Evolutionary conservation across 92 coral and sea anemone species (phyloP).

Genomic region (Phymanthus crucifer): DNA sequence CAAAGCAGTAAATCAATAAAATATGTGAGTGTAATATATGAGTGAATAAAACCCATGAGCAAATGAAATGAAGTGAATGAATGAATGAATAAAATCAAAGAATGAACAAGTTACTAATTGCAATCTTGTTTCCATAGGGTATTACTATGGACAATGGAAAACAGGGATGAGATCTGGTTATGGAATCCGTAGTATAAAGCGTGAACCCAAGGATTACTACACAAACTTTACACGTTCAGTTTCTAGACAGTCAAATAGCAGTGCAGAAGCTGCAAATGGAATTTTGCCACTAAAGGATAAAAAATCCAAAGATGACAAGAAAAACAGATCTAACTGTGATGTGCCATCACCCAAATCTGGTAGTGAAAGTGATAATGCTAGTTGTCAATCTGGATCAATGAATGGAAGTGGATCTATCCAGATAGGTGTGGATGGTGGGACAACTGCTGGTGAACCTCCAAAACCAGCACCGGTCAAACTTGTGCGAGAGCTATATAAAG

Average conservation of each 20-base stretch:
- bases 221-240: slow-evolving; percentile 69
- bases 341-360: slow-evolving; percentile 53
- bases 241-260: slow-evolving; percentile 80
- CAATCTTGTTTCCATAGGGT: too few relatives aligned
- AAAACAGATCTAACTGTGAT: slow-evolving; percentile 26
- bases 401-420: slow-evolving; percentile 70
- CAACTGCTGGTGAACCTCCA: slow-evolving; percentile 1
- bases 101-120: too few relatives aligned
- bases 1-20: too few relatives aligned
- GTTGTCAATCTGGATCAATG: slow-evolving; percentile 61
- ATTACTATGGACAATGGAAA: slow-evolving; percentile 93
- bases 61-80: too few relatives aligned
- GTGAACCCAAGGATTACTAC: slow-evolving; percentile 56
- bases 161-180: slow-evolving; percentile 90
- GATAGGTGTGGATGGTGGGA: slow-evolving; percentile 12
- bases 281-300: slow-evolving; percentile 44
- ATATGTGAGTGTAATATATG: too few relatives aligned
- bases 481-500: slow-evolving; percentile 71
- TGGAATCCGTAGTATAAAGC: slow-evolving; percentile 74
- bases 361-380: slow-evolving; percentile 54
- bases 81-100: too few relatives aligned
- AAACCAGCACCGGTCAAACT: slow-evolving; percentile 36
- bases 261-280: slow-evolving; percentile 76
- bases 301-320: slow-evolving; percentile 35
- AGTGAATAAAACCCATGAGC: too few relatives aligned